Evolutionary conservation across 2,888 invertebrate genomes (phyloP), one percentile per base, ranked within the genome.

Genomic region (Myopa testacea): DNA sequence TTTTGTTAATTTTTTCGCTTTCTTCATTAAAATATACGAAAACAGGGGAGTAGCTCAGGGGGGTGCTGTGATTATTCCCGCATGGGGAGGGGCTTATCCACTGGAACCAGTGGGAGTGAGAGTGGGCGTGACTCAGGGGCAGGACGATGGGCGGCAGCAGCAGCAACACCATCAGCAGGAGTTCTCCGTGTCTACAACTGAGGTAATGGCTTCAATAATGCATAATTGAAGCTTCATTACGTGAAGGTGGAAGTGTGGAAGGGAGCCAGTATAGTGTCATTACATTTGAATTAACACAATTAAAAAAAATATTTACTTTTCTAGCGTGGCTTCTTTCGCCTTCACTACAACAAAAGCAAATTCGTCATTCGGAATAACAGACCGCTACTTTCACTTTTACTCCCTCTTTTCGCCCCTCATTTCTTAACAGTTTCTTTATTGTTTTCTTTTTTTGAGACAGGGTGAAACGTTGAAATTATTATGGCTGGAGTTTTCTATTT

Each of bases 231-330:
- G 60, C 8, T 26, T 16, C 37, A 34, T 26, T 34, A 37, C 37
- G 63, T 26, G 63, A 8, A 34, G 7, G 65, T 16, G 34, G 37
- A 5, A 0, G 3, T 5, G 37, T 8, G 26, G 65, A 4, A 65
- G 65, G 65, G 26, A 34, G 65, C 8, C 65, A 37, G 65, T 14
- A 12, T 8, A 34, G n/a, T 60, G 60, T 40, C 38, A 71, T 71
- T 60, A 40, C 16, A 50, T 58, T 19, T 26, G 58, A 71, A 71
- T 71, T 16, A 71, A 60, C 60, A 55, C 71, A 71, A 71, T 71
- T 71, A 71, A 8, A 55, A 55, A 55, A 26, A 55, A 55, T 26
- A 26, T 52, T 70, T 70, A 26, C 3, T 50, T 19, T 10, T 37
- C 26, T 34, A 50, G 26, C 55, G 26, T 12, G n/a, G 55, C 34